Conservation (phyloP, 1,140 invertebrate genomes). For the Aricia agestis region DNA sequence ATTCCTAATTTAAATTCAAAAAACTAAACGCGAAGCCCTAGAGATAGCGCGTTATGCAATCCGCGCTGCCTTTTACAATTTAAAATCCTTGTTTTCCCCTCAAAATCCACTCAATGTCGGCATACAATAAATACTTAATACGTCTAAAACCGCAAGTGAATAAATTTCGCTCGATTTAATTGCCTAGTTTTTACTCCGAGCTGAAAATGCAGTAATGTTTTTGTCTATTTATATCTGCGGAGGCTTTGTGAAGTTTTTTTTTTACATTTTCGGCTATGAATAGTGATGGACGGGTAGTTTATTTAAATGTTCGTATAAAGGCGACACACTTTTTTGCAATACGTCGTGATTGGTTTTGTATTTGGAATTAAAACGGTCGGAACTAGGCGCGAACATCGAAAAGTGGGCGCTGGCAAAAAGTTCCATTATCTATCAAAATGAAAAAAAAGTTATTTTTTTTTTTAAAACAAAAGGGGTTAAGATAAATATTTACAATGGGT, state of each 20-base stretch:
- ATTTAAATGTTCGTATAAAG: slow-evolving; percentile 1
- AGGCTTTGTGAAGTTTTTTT: slow-evolving; percentile 6
- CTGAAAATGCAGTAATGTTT: slow-evolving; percentile 4
- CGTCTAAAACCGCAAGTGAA: slow-evolving; percentile 5
- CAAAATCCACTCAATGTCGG: not conserved
- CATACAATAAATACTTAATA: slow-evolving; percentile 1
- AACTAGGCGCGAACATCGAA: not conserved
- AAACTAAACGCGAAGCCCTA: not conserved
- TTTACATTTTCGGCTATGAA: slow-evolving; percentile 7
- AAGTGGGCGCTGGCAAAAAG: not conserved
- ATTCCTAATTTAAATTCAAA: too few relatives aligned
- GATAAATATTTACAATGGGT: not conserved
- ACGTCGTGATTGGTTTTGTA: not conserved
- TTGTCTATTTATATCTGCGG: not conserved
- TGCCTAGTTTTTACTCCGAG: slow-evolving; percentile 9
- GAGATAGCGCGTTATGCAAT: not conserved
- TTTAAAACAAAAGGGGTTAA: too few relatives aligned
- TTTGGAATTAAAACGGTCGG: not conserved
- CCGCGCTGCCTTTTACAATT: not conserved
- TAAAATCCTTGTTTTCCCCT: slow-evolving; percentile 1
- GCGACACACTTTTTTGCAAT: slow-evolving; percentile 5
- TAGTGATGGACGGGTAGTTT: not conserved
- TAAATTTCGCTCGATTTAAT: slow-evolving; percentile 12
- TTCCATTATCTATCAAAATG: not conserved
- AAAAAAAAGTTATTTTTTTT: not conserved